Evolutionary conservation across 2,888 invertebrate genomes (phyloP).

Genomic region (Mystacides longicornis): DNA sequence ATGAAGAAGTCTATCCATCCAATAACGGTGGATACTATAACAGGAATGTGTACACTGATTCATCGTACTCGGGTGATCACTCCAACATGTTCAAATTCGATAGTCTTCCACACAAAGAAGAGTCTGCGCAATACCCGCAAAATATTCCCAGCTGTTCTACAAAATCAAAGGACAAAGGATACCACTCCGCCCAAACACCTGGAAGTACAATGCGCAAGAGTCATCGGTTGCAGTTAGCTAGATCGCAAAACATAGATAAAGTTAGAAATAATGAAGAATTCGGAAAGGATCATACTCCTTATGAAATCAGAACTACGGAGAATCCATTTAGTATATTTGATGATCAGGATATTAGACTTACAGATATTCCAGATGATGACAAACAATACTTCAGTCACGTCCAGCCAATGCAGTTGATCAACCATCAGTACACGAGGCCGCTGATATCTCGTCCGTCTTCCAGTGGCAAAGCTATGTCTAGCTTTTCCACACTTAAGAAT

Average conservation of each 20-base stretch:
- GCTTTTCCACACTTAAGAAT: conserved; percentile 21
- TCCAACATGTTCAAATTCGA: conserved; percentile 39
- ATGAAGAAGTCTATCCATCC: conserved; percentile 57
- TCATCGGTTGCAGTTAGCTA: conserved; percentile 19
- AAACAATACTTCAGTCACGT: conserved; percentile 19
- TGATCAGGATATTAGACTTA: conserved; percentile 13
- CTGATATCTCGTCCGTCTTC: conserved; percentile 17
- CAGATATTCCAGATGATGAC: conserved; percentile 21
- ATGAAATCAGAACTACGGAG: conserved; percentile 24
- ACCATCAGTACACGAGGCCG: conserved; percentile 22
- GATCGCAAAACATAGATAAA: conserved; percentile 20
- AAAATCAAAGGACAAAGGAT: conserved; percentile 15
- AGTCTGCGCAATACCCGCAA: conserved; percentile 3
- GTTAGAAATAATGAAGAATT: background rate
- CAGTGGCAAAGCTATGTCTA: conserved; percentile 15
- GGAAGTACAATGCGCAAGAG: conserved; percentile 21
- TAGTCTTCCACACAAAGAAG: conserved; percentile 34
- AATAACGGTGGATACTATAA: conserved; percentile 62
- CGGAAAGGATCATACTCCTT: conserved; percentile 1
- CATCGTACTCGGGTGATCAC: conserved; percentile 54
- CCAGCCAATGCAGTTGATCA: conserved; percentile 24
- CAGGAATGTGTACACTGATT: conserved; percentile 66
- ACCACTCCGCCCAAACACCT: conserved; percentile 21
- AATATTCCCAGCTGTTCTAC: background rate
- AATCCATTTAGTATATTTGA: conserved; percentile 24